Base-by-base conservation (phyloP, 2,888 invertebrate genomes). In the Melanostoma mellinum region DNA sequence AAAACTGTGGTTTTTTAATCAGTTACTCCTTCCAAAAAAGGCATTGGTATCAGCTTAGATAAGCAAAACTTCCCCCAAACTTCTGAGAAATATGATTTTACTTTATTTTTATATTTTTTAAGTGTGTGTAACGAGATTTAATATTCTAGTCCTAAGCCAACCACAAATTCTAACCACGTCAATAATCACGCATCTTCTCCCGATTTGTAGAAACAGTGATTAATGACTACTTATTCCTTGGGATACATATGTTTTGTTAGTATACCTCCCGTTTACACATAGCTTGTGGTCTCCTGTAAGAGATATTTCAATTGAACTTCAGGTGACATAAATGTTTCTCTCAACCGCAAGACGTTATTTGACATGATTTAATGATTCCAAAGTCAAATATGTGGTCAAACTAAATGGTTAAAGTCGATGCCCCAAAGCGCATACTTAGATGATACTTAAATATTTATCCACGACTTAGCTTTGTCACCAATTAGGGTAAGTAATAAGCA, bases 311-410 rank as follows among this genome's bases (percentile, higher is more conserved):
- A 20, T 20, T 6, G 32, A 10, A 32, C 48, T 46, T 38, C 1
- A 55, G 6, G 10, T 33, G 50, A 56, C 50, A 68, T 68, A 56
- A 4, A 9, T 82, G 72, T 40, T 68, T 35, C 10, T 30, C 30
- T 40, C 30, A 5, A 58, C 72, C 81, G 6, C 63, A 63, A 20
- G 33, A 52, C 8, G 38, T 60, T 6, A n/a, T 6, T 33, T 8
- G 52, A 33, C 33, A 69, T 60, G 65, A 82, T 74, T 82, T 78
- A 78, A 69, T 84, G 74, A 69, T 78, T 74, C 44, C 44, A 40
- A 65, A 52, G 48, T 36, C 46, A 32, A 69, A 65, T 48, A 48
- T 65, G 69, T n/a, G 73, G 77, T 69, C 52, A 20, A 38, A 50
- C 48, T 72, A 6, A 50, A 58, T 32, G 6, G 20, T n/a, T 20